Conservation (phyloP, 92 coral and sea anemone genomes). For the Porites lobata region DNA sequence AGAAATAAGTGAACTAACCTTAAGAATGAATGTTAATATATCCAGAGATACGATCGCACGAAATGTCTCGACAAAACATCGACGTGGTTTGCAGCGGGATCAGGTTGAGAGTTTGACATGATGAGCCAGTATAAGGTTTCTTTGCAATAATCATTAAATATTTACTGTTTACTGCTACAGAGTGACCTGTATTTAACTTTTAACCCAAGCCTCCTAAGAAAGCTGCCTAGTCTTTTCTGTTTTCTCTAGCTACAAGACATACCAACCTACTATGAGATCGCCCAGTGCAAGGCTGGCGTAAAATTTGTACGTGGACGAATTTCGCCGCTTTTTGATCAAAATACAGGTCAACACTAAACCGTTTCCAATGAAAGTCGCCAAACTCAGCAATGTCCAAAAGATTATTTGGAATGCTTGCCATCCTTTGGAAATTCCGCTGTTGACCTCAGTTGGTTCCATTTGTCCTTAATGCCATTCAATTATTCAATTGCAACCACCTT, state of each 20-base stretch:
- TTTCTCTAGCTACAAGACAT: not conserved
- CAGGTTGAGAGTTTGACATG: not conserved
- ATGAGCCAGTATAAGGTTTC: not conserved
- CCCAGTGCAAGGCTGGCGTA: slow-evolving; percentile 85
- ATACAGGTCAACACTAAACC: slow-evolving; percentile 71
- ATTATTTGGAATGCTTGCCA: slow-evolving; percentile 79
- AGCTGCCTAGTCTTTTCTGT: not conserved
- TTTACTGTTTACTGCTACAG: not conserved
- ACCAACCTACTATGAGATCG: slow-evolving; percentile 82
- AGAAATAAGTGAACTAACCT: no score
- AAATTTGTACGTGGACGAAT: slow-evolving; percentile 70
- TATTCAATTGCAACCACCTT: not conserved
- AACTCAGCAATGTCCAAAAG: slow-evolving; percentile 65
- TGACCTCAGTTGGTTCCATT: not conserved
- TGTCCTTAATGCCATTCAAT: not conserved
- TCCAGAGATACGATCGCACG: not conserved
- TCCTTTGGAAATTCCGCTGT: slow-evolving; percentile 22
- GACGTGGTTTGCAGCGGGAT: not conserved
- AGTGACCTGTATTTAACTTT: not conserved
- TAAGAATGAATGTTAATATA: no score
- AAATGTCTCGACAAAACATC: not conserved
- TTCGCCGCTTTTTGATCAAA: slow-evolving; percentile 55
- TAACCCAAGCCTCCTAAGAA: not conserved
- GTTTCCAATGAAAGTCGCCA: slow-evolving; percentile 67
- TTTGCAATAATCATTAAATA: not conserved